Evolutionary conservation across 2,888 invertebrate species (phyloP), one percentile per base, ranked within the genome.

Genomic region (Drosophila multiciliata): DNA sequence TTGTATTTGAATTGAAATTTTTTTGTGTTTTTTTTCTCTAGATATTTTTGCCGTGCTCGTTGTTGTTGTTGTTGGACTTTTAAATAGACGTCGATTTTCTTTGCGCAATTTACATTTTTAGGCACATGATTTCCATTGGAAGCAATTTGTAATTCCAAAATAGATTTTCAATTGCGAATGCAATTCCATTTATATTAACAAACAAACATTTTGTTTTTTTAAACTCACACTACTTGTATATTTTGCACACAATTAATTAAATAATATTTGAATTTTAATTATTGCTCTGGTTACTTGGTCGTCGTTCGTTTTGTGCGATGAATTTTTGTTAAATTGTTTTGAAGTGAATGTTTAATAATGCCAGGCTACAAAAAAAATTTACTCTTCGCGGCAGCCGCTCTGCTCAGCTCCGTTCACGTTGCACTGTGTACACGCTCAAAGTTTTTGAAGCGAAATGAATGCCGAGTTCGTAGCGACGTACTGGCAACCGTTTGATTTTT

Each of bases 381-480:
- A 78, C 78, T 80, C 76, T 76, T 83, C 83, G 78, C 78, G 78
- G 78, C 78, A 78, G 78, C 80, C 78, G 78, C 77, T 68, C 76
- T 70, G 79, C 75, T 78, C 78, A 63, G 77, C 64, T 72, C 83
- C 83, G 80, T 83, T 84, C 84, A 82, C 84, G 81, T 67, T 83
- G 80, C 80, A 85, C 82, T 83, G 72, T 79, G 83, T 76, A 80
- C 74, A 74, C 83, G 75, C 83, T 79, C 83, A 84, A 80, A 80
- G 83, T 83, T 90, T 90, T 89, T 88, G 77, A 90, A 90, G 90
- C 88, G 90, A 91, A 91, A 89, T 91, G 91, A 90, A 87, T 83
- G 78, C 82, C 72, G 74, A 80, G 74, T 80, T 80, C 55, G 67
- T 59, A 23, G 79, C 80, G 66, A 84, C 66, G 73, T 66, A 64